These are phyloP conservation scores for Odontomachus brunneus DNA, from an alignment of 1,140 invertebrate genomes.

Conservation along the genomic window DNA sequence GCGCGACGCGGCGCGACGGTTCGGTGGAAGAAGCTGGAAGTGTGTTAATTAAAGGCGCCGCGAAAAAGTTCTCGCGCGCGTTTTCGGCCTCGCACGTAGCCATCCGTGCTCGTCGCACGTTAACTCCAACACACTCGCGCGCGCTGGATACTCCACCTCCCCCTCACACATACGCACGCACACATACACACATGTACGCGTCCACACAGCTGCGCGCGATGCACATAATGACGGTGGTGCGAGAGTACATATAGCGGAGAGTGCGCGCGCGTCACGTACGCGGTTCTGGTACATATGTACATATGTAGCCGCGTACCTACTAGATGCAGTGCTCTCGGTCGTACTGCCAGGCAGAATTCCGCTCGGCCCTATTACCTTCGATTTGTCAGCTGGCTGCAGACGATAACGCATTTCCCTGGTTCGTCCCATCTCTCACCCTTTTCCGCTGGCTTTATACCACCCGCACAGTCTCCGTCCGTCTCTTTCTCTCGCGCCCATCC, in stretches of 20 bases:
- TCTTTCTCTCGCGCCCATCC: conserved; percentile 66
- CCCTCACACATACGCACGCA: too few relatives aligned
- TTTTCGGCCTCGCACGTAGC: conserved; percentile 45
- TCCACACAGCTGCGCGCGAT: conserved; percentile 48
- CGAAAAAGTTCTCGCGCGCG: conserved; percentile 35
- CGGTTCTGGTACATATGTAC: conserved; percentile 72
- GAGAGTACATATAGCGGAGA: conserved; percentile 56
- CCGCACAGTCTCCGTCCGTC: conserved; percentile 47
- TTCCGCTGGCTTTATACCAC: conserved; percentile 68
- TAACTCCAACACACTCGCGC: too few relatives aligned
- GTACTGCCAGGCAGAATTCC: conserved; percentile 77
- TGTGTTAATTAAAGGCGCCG: conserved; percentile 49
- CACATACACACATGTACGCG: conserved; percentile 11
- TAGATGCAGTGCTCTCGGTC: conserved; percentile 72
- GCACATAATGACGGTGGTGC: conserved; percentile 66
- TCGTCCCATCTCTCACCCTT: conserved; percentile 71
- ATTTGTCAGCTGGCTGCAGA: conserved; percentile 82
- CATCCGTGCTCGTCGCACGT: conserved; percentile 47
- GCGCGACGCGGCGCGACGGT: neutral
- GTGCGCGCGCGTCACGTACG: conserved; percentile 69
- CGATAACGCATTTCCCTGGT: conserved; percentile 80
- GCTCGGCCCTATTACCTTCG: conserved; percentile 81
- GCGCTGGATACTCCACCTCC: too few relatives aligned
- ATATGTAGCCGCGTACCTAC: conserved; percentile 74
- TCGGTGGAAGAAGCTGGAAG: conserved; percentile 32